These are phyloP conservation scores for Leuciscus idus DNA, from an alignment of 2,113 vertebrate genomes.

Conservation along the genomic window DNA sequence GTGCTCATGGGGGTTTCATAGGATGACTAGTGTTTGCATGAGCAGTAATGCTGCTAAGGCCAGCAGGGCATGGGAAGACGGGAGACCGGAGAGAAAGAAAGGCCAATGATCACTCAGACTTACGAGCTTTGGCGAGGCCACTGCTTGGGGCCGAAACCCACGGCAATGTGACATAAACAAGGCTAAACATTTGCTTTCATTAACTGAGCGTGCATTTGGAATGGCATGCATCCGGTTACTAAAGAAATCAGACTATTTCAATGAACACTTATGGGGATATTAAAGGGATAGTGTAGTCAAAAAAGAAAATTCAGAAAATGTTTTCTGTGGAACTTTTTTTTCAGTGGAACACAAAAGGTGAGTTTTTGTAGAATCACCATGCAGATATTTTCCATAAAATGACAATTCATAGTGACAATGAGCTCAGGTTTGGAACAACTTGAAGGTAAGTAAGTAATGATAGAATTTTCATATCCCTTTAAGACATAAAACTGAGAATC, in stretches of 20 bases:
- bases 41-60: slow-evolving; percentile 38
- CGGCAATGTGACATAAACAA: slow-evolving; percentile 62
- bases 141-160: slow-evolving; percentile 51
- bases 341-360: background rate
- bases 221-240: background rate
- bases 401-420: background rate
- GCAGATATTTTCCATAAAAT: background rate
- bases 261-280: background rate
- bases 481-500: no score
- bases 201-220: slow-evolving; percentile 37
- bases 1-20: slow-evolving; percentile 63
- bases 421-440: no score
- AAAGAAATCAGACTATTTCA: background rate
- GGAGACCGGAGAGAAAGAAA: slow-evolving; percentile 27
- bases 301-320: background rate
- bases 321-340: background rate
- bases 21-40: slow-evolving; percentile 53
- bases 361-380: background rate
- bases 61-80: slow-evolving; percentile 32
- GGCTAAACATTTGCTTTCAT: slow-evolving; percentile 60
- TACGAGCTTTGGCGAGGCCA: slow-evolving; percentile 30
- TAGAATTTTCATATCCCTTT: no score
- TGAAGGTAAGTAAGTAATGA: no score
- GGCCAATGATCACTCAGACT: slow-evolving; percentile 32
- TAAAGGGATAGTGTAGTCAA: background rate